Evolutionary conservation across 2,113 vertebrate genomes (phyloP), one percentile per base, ranked within the genome.

Genomic region (Erinaceus europaeus): DNA sequence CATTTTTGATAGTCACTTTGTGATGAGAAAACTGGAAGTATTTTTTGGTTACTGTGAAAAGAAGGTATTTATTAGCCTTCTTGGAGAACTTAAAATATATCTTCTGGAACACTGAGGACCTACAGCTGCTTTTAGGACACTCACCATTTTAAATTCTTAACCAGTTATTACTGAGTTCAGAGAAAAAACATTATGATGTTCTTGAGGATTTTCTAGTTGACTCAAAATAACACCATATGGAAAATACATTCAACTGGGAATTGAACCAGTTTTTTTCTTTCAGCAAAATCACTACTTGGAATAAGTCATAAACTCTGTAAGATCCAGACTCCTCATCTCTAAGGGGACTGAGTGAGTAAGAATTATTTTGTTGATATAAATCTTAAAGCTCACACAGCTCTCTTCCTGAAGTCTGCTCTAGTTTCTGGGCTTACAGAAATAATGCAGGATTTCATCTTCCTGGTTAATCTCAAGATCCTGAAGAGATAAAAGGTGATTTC

Each of bases 151-250:
- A 91, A 92, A 86, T 46, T 50, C 69, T 90, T 91, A 90, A 90
- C 91, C 74, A 81, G 81, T 93, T 83, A 93, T 94, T 92, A 95
- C 50, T 87, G 92, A 95, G 95, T 87, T 90, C 69, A 74, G 84
- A 94, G 61, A 50, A 34, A 86, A 32, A 86, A 64, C 84, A 86
- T 91, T 84, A 78, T 94, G 57, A 93, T 93, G 89, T 81, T 82
- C 36, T 90, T 90, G 81, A 46, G 81, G 77, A 91, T 90, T 91
- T 91, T 84, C 65, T 84, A 38, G 77, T 84, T 90, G 42, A 84
- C 81, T 89, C 74, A 86, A 91, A 93, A 83, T 93, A 94, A 90
- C 69, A 89, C 32, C 82, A 46, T n/a, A 62, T 59, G 69, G 90
- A 82, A 89, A 74, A 68, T 82, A 36, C 17, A 75, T 89, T 86